Conservation (phyloP, 1,140 invertebrate species). For the Aporrectodea caliginosa region DNA sequence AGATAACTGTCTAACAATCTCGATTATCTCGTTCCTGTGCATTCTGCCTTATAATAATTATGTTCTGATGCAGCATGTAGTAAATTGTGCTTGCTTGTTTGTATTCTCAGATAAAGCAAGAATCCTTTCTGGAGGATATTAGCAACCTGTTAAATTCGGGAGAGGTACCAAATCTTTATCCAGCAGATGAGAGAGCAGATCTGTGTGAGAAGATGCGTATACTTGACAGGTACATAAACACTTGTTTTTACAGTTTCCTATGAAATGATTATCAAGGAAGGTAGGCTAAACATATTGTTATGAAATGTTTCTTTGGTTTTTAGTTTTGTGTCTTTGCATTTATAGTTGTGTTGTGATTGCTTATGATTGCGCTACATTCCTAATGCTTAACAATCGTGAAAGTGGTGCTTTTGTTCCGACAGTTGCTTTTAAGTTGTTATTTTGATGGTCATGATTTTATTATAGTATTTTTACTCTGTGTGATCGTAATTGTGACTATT, state of each 20-base stretch:
- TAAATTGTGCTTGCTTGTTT: too few relatives aligned
- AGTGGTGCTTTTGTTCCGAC: background rate
- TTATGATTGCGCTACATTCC: too few relatives aligned
- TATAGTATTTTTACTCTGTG: background rate
- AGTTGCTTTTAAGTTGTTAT: background rate
- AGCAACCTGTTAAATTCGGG: conserved; percentile 90
- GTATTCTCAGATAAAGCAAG: conserved; percentile 79
- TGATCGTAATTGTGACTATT: conserved; percentile 14
- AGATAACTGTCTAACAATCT: too few relatives aligned
- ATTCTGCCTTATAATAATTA: too few relatives aligned
- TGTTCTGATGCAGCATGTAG: too few relatives aligned
- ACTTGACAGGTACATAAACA: conserved; percentile 67
- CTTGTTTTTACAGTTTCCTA: background rate
- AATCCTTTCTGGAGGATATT: conserved; percentile 87
- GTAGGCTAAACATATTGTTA: too few relatives aligned
- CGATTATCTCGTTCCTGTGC: too few relatives aligned
- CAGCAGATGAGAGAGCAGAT: conserved; percentile 81
- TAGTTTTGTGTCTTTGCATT: too few relatives aligned
- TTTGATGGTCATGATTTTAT: background rate
- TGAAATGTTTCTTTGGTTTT: too few relatives aligned
- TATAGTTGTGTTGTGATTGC: too few relatives aligned
- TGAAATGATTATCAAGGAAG: too few relatives aligned
- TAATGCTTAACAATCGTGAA: background rate
- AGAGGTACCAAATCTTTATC: conserved; percentile 89
- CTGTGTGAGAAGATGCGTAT: conserved; percentile 90